phyloP scores from a whole-genome alignment of 2,113 vertebrate species.

The Bostrychus sinensis region DNA sequence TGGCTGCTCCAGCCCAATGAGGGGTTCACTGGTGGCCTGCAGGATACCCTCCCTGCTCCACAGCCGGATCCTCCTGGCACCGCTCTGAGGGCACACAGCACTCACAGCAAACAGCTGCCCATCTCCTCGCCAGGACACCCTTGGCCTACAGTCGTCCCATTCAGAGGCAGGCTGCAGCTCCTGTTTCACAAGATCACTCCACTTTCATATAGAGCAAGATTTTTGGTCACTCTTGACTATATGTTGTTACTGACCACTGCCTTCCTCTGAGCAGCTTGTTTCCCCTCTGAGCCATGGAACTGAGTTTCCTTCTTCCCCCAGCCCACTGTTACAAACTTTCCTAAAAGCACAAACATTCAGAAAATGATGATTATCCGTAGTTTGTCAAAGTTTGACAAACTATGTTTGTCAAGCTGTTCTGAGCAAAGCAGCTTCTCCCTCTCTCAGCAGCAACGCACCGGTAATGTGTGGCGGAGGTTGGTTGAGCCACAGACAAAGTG shows the following conservation, averaged over 20 bases:
- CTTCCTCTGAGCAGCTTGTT: constrained; percentile 87
- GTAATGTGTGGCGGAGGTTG: no score
- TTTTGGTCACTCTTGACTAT: background rate
- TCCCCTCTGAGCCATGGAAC: constrained; percentile 96
- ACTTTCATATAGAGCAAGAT: background rate
- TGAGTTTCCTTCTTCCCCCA: constrained; percentile 99
- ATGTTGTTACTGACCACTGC: constrained; percentile 46
- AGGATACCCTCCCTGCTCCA: constrained; percentile 86
- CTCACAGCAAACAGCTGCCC: constrained; percentile 94
- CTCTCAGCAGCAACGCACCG: no score
- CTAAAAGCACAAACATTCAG: constrained; percentile 67
- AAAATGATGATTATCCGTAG: background rate
- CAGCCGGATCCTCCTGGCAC: constrained; percentile 76
- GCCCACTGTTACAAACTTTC: constrained; percentile 91
- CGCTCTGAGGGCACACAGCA: constrained; percentile 85
- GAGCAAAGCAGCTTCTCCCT: no score
- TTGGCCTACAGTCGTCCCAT: constrained; percentile 87
- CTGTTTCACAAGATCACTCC: constrained; percentile 61
- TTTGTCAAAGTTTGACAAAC: background rate
- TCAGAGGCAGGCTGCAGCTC: constrained; percentile 78
- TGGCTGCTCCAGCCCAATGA: constrained; percentile 88
- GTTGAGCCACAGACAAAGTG: no score
- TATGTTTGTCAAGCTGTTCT: no score
- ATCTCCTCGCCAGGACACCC: constrained; percentile 92
- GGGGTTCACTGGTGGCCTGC: constrained; percentile 91